Evolutionary conservation across 2,888 invertebrate species (phyloP), one percentile per base, ranked within the genome.

Genomic region (Scaptomyza parva): DNA sequence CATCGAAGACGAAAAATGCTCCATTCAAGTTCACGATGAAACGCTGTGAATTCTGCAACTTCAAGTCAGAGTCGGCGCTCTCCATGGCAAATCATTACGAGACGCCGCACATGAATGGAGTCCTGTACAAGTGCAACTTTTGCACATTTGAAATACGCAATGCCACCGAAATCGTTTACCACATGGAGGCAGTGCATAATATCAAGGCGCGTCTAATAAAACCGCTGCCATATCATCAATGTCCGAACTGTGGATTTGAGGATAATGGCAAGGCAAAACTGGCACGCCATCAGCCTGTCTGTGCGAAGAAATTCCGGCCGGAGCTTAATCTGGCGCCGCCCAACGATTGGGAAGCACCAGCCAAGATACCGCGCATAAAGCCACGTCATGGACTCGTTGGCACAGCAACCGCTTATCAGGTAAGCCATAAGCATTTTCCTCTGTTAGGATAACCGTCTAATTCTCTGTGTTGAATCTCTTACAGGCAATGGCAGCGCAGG

Each of bases 211-310:
- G 96, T 68, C 92, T 98, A 64, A 97, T 97, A 85, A 94, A 96
- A 72, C 96, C 97, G 0, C 95, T 96, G 24, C 95, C 96, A 0
- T 96, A 96, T 91, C 97, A 97, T 91, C 97, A 97, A 90, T 98
- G 98, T 90, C 95, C 96, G 0, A 96, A 97, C 89, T 98, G 98
- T 92, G 96, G 97, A 0, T 98, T 97, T 89, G 98, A 98, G 91
- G 97, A 97, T 84, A 97, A 97, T 88, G 96, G 97, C 55, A 98
- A 97, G 92, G 96, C 96, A 26, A 97, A 97, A 92, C 92, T 98
- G 79, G 96, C 96, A 0, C 94, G 97, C 37, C 98, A 98, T 92
- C 93, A 96, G 74, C 94, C 96, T 65, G 95, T 97, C 2, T 98
- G 98, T 92, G 94, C 95, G 40, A 97, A 97, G 91, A 96, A 97